phyloP scores from a whole-genome alignment of 2,797 vertebrate species.

The Thaleichthys pacificus region DNA sequence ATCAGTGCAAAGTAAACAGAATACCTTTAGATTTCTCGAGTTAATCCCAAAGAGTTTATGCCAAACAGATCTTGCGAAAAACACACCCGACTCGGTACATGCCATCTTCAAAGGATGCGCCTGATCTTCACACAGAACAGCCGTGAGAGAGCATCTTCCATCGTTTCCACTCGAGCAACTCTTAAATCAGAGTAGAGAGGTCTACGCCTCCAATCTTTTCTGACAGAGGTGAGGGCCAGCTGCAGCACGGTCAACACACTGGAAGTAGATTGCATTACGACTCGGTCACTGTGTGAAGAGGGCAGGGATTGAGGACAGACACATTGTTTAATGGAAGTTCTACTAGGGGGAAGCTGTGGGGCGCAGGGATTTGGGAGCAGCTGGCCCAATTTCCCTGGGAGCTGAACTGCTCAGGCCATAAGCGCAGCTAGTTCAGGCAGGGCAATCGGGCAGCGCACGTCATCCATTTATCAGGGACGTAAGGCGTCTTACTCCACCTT shows the following conservation, averaged over 20 bases:
- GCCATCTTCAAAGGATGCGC: constrained; percentile 10
- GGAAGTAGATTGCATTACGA: constrained; percentile 36
- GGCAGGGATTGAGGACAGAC: constrained; percentile 35
- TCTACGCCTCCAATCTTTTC: constrained; percentile 1
- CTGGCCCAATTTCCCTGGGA: constrained; percentile 47
- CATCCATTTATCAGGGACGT: no score
- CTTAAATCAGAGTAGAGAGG: constrained; percentile 21
- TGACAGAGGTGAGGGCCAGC: constrained; percentile 23
- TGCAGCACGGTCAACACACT: constrained; percentile 14
- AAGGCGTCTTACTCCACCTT: no score
- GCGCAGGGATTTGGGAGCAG: constrained; percentile 23
- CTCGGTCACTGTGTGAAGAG: constrained; percentile 24
- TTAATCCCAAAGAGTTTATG: no score
- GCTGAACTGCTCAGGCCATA: constrained; percentile 39
- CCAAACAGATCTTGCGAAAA: no score
- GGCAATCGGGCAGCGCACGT: no score
- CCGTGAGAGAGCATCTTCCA: constrained; percentile 16
- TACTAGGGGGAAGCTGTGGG: constrained; percentile 20
- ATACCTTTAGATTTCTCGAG: no score
- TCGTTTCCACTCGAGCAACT: constrained; percentile 14
- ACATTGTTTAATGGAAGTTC: constrained; percentile 49
- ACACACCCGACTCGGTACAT: background rate
- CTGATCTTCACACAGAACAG: background rate
- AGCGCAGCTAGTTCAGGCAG: no score
- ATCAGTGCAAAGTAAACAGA: no score